Conservation (phyloP, 2,113 vertebrate genomes). For the Apistogramma diplotaenia region DNA sequence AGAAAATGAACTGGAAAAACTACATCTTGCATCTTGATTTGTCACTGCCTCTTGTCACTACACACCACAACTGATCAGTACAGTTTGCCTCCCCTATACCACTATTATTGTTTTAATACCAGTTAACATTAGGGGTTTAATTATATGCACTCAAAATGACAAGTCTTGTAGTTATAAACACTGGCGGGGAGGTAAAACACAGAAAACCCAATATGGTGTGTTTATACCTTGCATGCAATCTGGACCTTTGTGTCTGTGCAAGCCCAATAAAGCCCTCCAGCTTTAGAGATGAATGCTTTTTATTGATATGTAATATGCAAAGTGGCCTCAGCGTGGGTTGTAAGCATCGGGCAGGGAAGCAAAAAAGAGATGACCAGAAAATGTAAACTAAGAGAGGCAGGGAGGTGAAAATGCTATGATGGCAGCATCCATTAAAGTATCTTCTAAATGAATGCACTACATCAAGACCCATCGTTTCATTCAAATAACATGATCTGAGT, state of each 20-base stretch:
- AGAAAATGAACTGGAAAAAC: background rate
- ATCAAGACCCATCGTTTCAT: constrained; percentile 12
- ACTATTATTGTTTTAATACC: background rate
- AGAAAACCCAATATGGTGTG: background rate
- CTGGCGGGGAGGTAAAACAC: background rate
- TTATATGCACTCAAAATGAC: background rate
- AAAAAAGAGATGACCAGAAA: background rate
- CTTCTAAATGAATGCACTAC: constrained; percentile 3
- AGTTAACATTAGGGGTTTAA: background rate
- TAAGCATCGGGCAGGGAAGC: background rate
- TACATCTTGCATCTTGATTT: background rate
- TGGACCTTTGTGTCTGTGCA: background rate
- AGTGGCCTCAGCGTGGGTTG: constrained; percentile 40
- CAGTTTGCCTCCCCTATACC: background rate
- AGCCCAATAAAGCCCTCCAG: constrained; percentile 27
- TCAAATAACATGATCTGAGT: constrained; percentile 1
- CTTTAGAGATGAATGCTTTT: constrained; percentile 30
- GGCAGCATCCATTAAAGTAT: background rate
- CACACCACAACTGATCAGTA: background rate
- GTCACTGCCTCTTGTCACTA: background rate
- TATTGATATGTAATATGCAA: constrained; percentile 69
- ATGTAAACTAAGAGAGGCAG: background rate
- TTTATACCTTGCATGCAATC: background rate
- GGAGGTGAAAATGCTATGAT: background rate
- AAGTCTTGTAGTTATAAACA: background rate